Evolutionary conservation across 64 coral and sea anemone genomes (phyloP).

Genomic region (Cladopsammia gracilis): DNA sequence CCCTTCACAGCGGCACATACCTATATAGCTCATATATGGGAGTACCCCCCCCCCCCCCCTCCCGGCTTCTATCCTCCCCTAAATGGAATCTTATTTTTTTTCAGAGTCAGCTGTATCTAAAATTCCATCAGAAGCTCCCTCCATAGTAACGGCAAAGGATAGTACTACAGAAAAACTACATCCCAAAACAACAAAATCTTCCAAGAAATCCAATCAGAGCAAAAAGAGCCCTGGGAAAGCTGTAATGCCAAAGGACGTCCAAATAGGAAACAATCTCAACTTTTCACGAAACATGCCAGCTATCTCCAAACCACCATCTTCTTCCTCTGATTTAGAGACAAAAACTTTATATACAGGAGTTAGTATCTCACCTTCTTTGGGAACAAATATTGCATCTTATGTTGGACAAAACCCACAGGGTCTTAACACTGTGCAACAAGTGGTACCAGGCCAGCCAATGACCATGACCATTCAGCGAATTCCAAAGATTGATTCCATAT

Average conservation of each 20-base stretch:
- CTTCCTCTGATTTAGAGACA: background rate
- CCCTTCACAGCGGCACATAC: too few species aligned
- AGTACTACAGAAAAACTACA: background rate
- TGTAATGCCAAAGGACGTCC: background rate
- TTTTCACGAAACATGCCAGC: background rate
- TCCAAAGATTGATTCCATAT: slow-evolving; percentile 28
- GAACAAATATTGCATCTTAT: background rate
- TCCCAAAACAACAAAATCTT: slow-evolving; percentile 13
- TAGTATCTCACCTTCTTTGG: slow-evolving; percentile 15
- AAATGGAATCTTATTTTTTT: background rate
- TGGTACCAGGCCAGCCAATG: background rate
- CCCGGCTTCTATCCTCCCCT: too few species aligned
- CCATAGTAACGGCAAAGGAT: background rate
- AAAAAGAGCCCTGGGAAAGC: slow-evolving; percentile 13
- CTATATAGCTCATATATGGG: too few species aligned
- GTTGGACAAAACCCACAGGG: slow-evolving; percentile 18
- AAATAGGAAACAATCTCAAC: background rate
- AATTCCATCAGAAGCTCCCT: background rate
- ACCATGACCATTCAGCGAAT: slow-evolving; percentile 6
- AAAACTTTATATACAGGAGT: background rate
- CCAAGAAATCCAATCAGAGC: slow-evolving; percentile 3
- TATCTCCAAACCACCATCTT: background rate
- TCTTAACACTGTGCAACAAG: background rate
- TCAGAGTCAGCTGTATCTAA: background rate
- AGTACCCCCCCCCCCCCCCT: too few species aligned